A percentile compares a stretch with the other conserved stretches of the same genome.
phyloP scores from a whole-genome alignment of 2,797 vertebrate genomes.

The Pangasius krempfi region DNA sequence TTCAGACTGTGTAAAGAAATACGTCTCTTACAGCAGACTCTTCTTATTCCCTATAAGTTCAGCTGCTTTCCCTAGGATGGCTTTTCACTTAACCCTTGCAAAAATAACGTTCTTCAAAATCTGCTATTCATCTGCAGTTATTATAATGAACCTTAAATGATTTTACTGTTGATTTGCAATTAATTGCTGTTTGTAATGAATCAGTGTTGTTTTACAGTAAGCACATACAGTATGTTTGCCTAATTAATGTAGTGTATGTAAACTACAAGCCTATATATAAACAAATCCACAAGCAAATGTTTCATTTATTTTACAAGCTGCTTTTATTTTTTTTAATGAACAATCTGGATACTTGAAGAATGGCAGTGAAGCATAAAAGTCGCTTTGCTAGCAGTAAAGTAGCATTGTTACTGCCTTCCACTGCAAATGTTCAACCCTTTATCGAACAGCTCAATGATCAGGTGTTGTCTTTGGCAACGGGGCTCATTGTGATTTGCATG shows the following conservation, averaged over 20 bases:
- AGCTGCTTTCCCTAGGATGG: background rate
- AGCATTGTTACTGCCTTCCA: background rate
- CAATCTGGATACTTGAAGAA: background rate
- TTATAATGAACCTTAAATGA: background rate
- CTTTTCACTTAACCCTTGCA: background rate
- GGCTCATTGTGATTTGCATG: conserved; percentile 12
- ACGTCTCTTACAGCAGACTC: background rate
- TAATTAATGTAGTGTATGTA: background rate
- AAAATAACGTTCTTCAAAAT: background rate
- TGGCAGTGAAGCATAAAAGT: background rate
- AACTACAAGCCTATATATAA: background rate
- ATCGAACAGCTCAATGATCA: conserved; percentile 27
- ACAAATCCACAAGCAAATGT: background rate
- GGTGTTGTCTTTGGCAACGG: conserved; percentile 6
- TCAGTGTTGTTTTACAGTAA: background rate
- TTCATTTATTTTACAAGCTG: conserved; percentile 9
- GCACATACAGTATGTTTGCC: background rate
- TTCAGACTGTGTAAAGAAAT: background rate
- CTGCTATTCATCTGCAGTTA: background rate
- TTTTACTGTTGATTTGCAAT: background rate
- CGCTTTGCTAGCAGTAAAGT: conserved; percentile 14
- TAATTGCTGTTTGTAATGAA: background rate
- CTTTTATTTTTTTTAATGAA: background rate
- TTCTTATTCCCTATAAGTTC: background rate
- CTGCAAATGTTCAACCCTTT: conserved; percentile 3